These are phyloP conservation scores for Dromas ardeola DNA, from an alignment of 2,113 vertebrate genomes.

Conservation along the genomic window DNA sequence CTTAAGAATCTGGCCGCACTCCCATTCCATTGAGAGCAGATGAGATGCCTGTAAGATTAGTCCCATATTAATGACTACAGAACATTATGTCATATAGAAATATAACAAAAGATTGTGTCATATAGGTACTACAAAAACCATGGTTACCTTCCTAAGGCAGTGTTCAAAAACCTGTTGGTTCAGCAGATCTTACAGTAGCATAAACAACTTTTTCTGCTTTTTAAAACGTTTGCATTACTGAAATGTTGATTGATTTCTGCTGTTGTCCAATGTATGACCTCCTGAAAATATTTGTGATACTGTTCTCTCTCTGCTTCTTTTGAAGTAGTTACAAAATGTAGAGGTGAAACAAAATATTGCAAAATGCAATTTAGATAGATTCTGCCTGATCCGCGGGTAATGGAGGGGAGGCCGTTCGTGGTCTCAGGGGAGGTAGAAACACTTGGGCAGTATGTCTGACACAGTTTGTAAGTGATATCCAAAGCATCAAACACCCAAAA, in stretches of 20 bases:
- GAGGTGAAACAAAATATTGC: neutral
- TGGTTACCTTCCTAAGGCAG: neutral
- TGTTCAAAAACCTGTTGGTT: conserved; percentile 34
- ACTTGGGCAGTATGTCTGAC: neutral
- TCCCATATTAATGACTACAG: conserved; percentile 1
- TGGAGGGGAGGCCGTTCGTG: neutral
- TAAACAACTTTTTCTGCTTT: neutral
- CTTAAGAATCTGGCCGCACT: neutral
- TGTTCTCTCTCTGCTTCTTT: neutral
- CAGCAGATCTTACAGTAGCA: neutral
- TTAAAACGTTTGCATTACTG: neutral
- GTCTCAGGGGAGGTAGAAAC: neutral
- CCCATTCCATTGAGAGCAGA: neutral
- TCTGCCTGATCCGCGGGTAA: neutral
- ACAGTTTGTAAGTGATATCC: neutral
- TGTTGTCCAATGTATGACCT: neutral
- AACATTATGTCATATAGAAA: neutral
- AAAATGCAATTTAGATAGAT: conserved; percentile 1
- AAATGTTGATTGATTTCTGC: conserved; percentile 34
- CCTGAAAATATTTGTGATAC: neutral
- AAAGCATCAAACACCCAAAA: neutral
- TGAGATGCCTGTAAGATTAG: conserved; percentile 42
- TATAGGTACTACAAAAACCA: neutral
- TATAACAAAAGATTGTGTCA: conserved; percentile 44
- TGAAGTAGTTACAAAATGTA: neutral